Percentiles rank a stretch among this genome's conserved stretches.
These are phyloP conservation scores for Syngnathoides biaculeatus DNA, from an alignment of 2,113 vertebrate genomes.

Conservation along the genomic window DNA sequence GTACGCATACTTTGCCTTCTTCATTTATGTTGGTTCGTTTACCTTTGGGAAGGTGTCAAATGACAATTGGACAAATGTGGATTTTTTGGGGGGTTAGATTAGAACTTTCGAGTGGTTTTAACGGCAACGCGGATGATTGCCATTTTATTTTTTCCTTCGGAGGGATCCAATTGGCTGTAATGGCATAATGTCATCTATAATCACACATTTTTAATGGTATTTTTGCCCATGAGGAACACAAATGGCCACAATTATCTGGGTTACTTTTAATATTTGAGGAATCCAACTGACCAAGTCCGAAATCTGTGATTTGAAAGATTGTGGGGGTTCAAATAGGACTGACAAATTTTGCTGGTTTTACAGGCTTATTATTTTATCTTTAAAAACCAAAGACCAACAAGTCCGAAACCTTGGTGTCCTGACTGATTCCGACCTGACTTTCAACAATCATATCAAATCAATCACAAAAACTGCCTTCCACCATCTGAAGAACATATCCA, in stretches of 20 bases:
- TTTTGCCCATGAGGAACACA: not conserved
- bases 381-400: too few relatives aligned
- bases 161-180: not conserved
- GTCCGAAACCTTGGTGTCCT: too few relatives aligned
- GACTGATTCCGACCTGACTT: too few relatives aligned
- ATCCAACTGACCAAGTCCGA: not conserved
- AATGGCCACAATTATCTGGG: too few relatives aligned
- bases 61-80: not conserved
- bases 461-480: too few relatives aligned
- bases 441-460: too few relatives aligned
- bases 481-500: too few relatives aligned
- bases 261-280: too few relatives aligned
- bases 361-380: too few relatives aligned
- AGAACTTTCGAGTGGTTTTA: not conserved
- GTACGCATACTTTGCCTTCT: not conserved
- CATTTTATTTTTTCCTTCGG: not conserved
- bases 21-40: not conserved
- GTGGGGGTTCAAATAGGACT: too few relatives aligned
- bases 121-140: not conserved
- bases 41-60: not conserved
- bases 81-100: not conserved
- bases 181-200: not conserved
- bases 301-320: too few relatives aligned
- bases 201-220: not conserved
- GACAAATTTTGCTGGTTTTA: too few relatives aligned